Base-by-base conservation (phyloP, 2,888 invertebrate species). In the Parnassius apollo region DNA sequence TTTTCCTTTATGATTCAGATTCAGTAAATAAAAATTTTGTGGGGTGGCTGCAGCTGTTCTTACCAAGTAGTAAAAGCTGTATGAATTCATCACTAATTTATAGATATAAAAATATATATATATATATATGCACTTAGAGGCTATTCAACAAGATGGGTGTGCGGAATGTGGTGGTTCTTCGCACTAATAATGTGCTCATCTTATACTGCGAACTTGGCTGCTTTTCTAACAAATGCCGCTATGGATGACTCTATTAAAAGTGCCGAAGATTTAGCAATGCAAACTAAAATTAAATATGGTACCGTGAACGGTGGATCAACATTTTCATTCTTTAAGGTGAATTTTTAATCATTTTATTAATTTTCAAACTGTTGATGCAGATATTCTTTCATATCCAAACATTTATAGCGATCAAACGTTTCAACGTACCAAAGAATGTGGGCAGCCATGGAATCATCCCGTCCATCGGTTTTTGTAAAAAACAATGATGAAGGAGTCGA, bases 151-250 rank as follows among this genome's bases (percentile, higher is more conserved):
- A 93, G 98, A 61, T 95, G 98, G 92, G 95, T 98, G 0, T 97
- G 96, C n/a, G 97, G 96, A 2, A 96, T 97, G 94, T 97, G 96
- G 98, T 98, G 98, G 98, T 98, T 98, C 86, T 98, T 98, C 82
- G 97, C 96, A 0, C 91, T 98, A 18, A 98, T 98, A 81, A 97
- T 98, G 95, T 95, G 97, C 65, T 97, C 98, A 0, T 98, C 98
- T 0, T 98, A 98, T 84, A 98, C 98, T 1, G 98, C 98, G 52
- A 98, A 98, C 83, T 93, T 98, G 73, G 98, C 98, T 10, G 98
- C 98, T 35, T 98, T 98, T 80, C 92, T 98, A 7, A 98, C 98
- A 1, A 96, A 96, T 75, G 97, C 97, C 48, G 94, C 97, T 46
- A 96, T 97, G 95, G 97, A 96, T 65, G 95, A 95, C 50, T 96